Base-by-base conservation (phyloP, 2,888 invertebrate genomes). In the Tridacna crocea region DNA sequence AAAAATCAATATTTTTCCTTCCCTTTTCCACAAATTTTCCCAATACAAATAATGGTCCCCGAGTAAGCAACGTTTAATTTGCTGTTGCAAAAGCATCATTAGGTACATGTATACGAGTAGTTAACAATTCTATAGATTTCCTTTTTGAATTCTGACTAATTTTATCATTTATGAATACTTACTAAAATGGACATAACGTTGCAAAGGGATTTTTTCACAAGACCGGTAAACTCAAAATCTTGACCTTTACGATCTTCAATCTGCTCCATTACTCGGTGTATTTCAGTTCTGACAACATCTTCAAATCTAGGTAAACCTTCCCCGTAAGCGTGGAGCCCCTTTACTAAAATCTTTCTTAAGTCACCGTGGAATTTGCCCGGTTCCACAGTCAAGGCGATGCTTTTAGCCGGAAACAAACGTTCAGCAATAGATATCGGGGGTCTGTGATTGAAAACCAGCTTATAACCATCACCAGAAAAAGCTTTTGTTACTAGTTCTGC, bases 321-420 rank as follows among this genome's bases (percentile, higher is more conserved):
- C 1, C 72, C 72, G 22, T 72, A 72, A 12, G 51, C 55, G 47
- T 72, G 72, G 17, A 72, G 72, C 8, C 51, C 72, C 51, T 72
- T 51, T 13, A 26, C 19, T 15, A 72, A 55, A 17, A 24, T 51
- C 26, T 72, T 72, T n/a, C 72, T 72, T 51, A 72, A 24, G n/a
- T 51, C 72, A n/a, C 46, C 22, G 17, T 72, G 72, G 2, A n/a
- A 13, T 19, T 66, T 66, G 17, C 66, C 66, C 27, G 66, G 19
- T 6, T 26, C n/a, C 4, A 22, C 15, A 8, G n/a, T 46, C 11
- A 66, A 36, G 17, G 6, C 19, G n/a, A 66, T 66, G n/a, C 46
- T 66, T 36, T 66, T 46, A n/a, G n/a, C 19, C 8, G n/a, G 36
- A 13, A 46, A 36, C 19, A 36, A 36, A 46, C 46, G 12, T 36